Base-by-base conservation (phyloP, 1,140 invertebrate species). In the Eriosoma lanigerum region DNA sequence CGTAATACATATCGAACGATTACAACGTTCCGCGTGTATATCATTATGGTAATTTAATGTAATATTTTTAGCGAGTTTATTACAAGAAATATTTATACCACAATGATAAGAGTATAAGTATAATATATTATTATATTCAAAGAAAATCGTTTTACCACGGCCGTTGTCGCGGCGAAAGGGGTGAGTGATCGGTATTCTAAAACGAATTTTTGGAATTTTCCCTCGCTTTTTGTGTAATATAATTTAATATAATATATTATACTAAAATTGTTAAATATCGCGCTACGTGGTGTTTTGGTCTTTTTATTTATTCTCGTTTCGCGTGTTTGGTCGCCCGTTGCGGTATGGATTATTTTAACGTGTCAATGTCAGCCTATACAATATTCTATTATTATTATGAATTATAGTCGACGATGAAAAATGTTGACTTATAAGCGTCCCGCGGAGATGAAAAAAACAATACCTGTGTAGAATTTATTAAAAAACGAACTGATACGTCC, bases 151-250 rank as follows among this genome's bases (percentile, higher is more conserved):
- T 29, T 19, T 32, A 38, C 60, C 60, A 5, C 2, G 6, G 0
- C 0, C 12, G 2, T 24, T 5, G 24, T 19, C 29, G 19, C 1
- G 1, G 1, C n/a, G 9, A n/a, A 32, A 64, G 6, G 21, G 0
- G 8, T 64, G 32, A 9, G n/a, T 12, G 19, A 0, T 10, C 21
- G 17, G 2, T n/a, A 52, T 52, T 72, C 29, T 17, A 0, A 72
- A 52, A 52, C 68, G 68, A 52, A 52, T 72, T n/a, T 72, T 72
- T 17, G 17, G 24, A 70, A 70, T 50, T 50, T 44, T 70, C 10
- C 15, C 3, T 26, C 44, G 38, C 44, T 38, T 38, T 0, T 48
- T 15, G 62, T 32, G 29, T 2, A 1, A 4, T 38, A 38, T 38
- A 4, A 4, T 4, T 38, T 38, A 38, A 38, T 38, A 56, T 24